Conservation (phyloP, 2,113 vertebrate species). For the Stegastes partitus region DNA sequence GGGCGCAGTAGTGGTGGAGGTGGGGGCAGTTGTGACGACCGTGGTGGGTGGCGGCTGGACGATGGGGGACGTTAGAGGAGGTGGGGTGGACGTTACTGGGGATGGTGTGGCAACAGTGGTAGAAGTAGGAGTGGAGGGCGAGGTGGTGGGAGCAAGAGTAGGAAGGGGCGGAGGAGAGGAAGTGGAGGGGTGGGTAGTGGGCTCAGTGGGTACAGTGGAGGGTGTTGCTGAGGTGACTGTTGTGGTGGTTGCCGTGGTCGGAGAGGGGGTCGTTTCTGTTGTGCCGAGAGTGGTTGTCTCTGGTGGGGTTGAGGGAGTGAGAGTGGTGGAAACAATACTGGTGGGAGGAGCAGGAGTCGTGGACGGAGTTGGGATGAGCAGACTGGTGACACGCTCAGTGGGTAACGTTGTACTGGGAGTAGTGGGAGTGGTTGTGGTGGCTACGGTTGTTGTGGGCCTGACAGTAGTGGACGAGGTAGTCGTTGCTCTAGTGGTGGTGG, state of each 20-base stretch:
- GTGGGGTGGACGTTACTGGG: slow-evolving; percentile 24
- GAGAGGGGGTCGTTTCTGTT: slow-evolving; percentile 48
- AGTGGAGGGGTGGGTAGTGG: slow-evolving; percentile 37
- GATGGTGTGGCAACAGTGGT: slow-evolving; percentile 27
- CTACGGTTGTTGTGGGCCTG: slow-evolving; percentile 48
- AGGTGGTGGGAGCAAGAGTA: slow-evolving; percentile 26
- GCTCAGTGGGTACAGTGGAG: slow-evolving; percentile 29
- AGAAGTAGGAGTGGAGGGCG: slow-evolving; percentile 19
- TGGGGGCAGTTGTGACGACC: slow-evolving; percentile 27
- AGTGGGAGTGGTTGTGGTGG: slow-evolving; percentile 34
- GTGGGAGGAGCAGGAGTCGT: slow-evolving; percentile 36
- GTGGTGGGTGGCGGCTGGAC: slow-evolving; percentile 39
- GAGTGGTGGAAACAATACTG: slow-evolving; percentile 35
- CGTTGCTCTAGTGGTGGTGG: slow-evolving; percentile 28
- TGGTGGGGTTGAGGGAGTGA: slow-evolving; percentile 35
- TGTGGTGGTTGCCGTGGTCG: slow-evolving; percentile 32
- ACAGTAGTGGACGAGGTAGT: slow-evolving; percentile 56
- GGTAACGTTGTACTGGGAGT: slow-evolving; percentile 50
- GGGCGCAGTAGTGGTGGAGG: slow-evolving; percentile 41
- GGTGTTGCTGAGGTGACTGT: slow-evolving; percentile 36
- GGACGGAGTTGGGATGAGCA: slow-evolving; percentile 22
- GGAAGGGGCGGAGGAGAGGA: slow-evolving; percentile 29
- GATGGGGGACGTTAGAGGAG: slow-evolving; percentile 30
- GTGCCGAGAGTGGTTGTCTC: slow-evolving; percentile 43
- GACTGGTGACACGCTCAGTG: slow-evolving; percentile 54